A percentile compares a stretch with the other conserved stretches of the same genome.
Evolutionary conservation across 2,113 vertebrate genomes (phyloP).

Genomic region (Pavo muticus): DNA sequence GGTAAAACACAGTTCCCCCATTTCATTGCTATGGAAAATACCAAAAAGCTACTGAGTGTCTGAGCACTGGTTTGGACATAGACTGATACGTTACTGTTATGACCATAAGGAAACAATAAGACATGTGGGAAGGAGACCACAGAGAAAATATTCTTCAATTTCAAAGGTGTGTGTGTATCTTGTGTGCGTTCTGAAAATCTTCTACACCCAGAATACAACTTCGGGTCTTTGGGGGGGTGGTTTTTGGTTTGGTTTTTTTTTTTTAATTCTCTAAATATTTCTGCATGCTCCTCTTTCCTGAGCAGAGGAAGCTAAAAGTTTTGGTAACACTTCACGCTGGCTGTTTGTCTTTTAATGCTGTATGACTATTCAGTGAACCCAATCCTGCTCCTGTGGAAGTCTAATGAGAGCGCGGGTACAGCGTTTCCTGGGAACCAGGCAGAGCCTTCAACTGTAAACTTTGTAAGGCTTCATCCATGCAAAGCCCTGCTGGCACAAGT

Average conservation of each 20-base stretch:
- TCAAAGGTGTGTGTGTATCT: not conserved
- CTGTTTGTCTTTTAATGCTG: constrained; percentile 56
- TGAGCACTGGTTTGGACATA: not conserved
- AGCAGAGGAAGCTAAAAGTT: constrained; percentile 38
- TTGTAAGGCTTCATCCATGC: constrained; percentile 69
- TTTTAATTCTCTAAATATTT: not conserved
- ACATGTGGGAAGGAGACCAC: not conserved
- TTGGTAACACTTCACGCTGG: constrained; percentile 17
- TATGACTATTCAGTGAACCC: constrained; percentile 57
- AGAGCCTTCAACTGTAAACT: constrained; percentile 29
- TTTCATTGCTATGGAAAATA: not conserved
- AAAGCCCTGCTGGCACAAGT: constrained; percentile 63
- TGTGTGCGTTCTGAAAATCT: not conserved
- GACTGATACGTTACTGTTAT: not conserved
- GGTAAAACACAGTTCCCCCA: not conserved
- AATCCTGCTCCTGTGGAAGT: constrained; percentile 38
- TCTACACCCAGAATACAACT: not conserved
- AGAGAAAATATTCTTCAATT: not conserved
- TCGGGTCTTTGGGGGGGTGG: not conserved
- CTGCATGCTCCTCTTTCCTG: not conserved
- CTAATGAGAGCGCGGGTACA: constrained; percentile 48
- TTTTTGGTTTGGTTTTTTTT: not conserved
- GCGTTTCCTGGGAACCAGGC: constrained; percentile 58
- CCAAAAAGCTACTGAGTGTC: not conserved
- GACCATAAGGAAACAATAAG: not conserved